These are phyloP conservation scores for Catocala sponsa DNA, from an alignment of 2,888 invertebrate genomes.

Conservation along the genomic window DNA sequence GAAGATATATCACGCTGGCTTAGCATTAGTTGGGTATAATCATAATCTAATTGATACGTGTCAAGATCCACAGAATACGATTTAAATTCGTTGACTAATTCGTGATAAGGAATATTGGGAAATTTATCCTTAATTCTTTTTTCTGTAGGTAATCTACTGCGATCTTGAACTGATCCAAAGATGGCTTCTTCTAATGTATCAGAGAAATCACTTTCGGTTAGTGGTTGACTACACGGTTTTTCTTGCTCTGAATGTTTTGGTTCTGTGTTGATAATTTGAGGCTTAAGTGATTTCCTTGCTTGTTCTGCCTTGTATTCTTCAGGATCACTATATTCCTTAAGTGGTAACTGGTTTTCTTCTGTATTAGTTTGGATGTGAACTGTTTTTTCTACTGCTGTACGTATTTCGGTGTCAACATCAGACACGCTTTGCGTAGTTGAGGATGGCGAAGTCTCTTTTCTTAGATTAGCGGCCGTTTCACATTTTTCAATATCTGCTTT, in stretches of 20 bases:
- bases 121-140: conserved; percentile 45
- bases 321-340: not conserved
- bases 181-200: conserved; percentile 85
- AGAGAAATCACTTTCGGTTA: conserved; percentile 57
- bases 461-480: not conserved
- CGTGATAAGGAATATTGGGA: conserved; percentile 67
- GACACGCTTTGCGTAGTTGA: conserved; percentile 14
- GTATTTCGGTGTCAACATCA: conserved; percentile 14
- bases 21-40: conserved; percentile 65
- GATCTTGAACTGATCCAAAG: conserved; percentile 89
- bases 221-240: conserved; percentile 8
- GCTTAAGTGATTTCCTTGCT: not conserved
- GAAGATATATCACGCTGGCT: conserved; percentile 41
- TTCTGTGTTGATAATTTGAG: not conserved
- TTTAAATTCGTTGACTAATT: conserved; percentile 74
- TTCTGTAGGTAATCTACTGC: conserved; percentile 63
- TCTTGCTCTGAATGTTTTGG: not conserved
- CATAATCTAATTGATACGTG: conserved; percentile 69
- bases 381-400: conserved; percentile 12
- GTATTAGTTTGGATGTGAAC: conserved; percentile 1
- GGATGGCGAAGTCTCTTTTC: conserved; percentile 6
- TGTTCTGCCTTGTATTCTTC: too few species aligned
- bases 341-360: not conserved
- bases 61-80: conserved; percentile 72
- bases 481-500: not conserved